Evolutionary conservation across 2,113 vertebrate species (phyloP).

Genomic region (Saccopteryx bilineata): DNA sequence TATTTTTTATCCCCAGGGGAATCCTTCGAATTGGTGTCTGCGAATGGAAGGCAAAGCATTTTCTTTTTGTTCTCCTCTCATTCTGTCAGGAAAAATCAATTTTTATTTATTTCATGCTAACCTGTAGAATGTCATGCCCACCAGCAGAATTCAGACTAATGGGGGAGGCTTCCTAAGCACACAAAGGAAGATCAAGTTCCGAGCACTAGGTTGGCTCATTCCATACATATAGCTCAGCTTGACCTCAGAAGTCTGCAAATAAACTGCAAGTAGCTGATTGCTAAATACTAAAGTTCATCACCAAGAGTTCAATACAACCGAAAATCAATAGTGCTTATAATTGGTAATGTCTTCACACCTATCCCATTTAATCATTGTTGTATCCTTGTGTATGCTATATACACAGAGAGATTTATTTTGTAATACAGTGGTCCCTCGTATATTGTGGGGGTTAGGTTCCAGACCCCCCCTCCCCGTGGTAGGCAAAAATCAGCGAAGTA

Average conservation of each 20-base stretch:
- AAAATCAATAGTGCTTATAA: constrained; percentile 3
- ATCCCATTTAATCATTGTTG: background rate
- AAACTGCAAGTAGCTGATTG: background rate
- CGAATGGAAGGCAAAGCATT: background rate
- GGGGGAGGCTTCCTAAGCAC: background rate
- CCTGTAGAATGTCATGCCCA: background rate
- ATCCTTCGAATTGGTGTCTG: background rate
- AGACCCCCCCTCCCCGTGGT: too few relatives aligned
- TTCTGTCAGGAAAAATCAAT: background rate
- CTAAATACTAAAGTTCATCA: background rate
- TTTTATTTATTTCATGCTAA: constrained; percentile 34
- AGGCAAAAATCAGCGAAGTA: too few relatives aligned
- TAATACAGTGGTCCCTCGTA: background rate
- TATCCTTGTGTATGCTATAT: background rate
- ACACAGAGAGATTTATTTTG: background rate
- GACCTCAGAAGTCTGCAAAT: constrained; percentile 9
- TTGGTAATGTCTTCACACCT: background rate
- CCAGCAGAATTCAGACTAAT: background rate
- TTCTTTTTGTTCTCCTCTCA: background rate
- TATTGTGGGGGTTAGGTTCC: too few relatives aligned
- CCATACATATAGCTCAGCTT: background rate
- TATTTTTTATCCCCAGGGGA: background rate
- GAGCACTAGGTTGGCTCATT: background rate
- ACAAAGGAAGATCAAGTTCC: constrained; percentile 11
- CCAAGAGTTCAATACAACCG: background rate